Evolutionary conservation across 30 jellyfish, hydroid and myxozoan species (phyloP), one percentile per base, ranked within the genome.

Genomic region (Clytia hemisphaerica): DNA sequence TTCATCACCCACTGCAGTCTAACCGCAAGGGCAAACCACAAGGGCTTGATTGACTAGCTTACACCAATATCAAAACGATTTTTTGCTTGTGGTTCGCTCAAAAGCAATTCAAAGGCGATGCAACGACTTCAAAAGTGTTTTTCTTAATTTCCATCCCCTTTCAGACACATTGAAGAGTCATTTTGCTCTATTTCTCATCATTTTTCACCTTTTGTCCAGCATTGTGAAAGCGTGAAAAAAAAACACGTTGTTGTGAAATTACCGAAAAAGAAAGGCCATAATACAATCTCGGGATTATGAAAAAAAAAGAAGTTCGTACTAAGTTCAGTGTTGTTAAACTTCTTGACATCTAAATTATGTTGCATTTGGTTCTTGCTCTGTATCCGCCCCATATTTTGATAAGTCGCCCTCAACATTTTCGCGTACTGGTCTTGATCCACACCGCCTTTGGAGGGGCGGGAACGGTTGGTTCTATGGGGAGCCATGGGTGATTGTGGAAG

Each of bases 401-500:
- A 88, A 1, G 97, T 72, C 47, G 79, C 93, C 30, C 97, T 61
- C 7, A 88, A 77, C 62, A 78, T 74, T 46, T 72, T 26, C 29
- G 97, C 97, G 50, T 88, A 88, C 35, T 73, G 74, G 44, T 79
- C 97, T 40, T 79, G 78, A 16, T 62, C 72, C n/a, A 53, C 73
- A 18, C 57, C 25, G 4, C 64, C 73, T 12, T 37, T 32, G 84
- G 78, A 38, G 58, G 34, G 28, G 27, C 25, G 64, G 72, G 72
- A 35, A 37, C 35, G 60, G 2, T 33, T 62, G 34, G 3, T 29
- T 9, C 6, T 2, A 26, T 15, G 84, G 45, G 82, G 42, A n/a
- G 57, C 57, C 78, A 47, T 65, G 29, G 89, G 69, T 64, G 48
- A n/a, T n/a, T n/a, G n/a, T n/a, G n/a, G n/a, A n/a, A n/a, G n/a